Percentiles rank a stretch among this genome's conserved stretches.
phyloP scores from a whole-genome alignment of 2,888 invertebrate species.

The Trichacis sp. region DNA sequence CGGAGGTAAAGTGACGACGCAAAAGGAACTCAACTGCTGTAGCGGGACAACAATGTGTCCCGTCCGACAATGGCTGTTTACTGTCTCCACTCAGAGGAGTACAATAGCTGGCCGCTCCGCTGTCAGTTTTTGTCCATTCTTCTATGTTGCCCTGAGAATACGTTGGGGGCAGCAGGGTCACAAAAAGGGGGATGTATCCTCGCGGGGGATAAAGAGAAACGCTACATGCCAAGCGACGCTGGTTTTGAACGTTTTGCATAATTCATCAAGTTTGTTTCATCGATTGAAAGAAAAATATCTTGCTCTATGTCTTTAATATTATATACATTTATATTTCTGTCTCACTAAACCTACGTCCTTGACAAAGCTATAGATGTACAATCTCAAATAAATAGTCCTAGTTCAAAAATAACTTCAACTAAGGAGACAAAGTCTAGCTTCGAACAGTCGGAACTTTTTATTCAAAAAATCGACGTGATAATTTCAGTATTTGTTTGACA shows the following conservation, averaged over 20 bases:
- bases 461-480: too few species aligned
- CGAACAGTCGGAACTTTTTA: too few species aligned
- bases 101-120: conserved; percentile 61
- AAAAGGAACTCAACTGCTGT: conserved; percentile 22
- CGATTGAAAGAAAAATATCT: conserved; percentile 48
- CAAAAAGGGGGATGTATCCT: conserved; percentile 27
- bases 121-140: conserved; percentile 65
- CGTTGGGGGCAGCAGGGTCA: conserved; percentile 26
- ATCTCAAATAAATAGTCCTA: too few species aligned
- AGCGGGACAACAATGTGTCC: conserved; percentile 44
- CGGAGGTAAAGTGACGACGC: conserved; percentile 6
- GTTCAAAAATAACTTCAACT: too few species aligned
- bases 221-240: conserved; percentile 42
- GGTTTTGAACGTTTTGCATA: conserved; percentile 50
- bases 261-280: conserved; percentile 64
- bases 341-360: too few species aligned
- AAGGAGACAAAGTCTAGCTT: too few species aligned
- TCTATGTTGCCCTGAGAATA: conserved; percentile 45
- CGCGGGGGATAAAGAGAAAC: conserved; percentile 33
- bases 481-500: too few species aligned
- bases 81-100: conserved; percentile 61
- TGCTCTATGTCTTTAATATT: too few species aligned
- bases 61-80: conserved; percentile 63
- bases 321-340: too few species aligned
- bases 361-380: too few species aligned